Evolutionary conservation across 2,888 invertebrate genomes (phyloP).

Genomic region (Polydesmus complanatus): DNA sequence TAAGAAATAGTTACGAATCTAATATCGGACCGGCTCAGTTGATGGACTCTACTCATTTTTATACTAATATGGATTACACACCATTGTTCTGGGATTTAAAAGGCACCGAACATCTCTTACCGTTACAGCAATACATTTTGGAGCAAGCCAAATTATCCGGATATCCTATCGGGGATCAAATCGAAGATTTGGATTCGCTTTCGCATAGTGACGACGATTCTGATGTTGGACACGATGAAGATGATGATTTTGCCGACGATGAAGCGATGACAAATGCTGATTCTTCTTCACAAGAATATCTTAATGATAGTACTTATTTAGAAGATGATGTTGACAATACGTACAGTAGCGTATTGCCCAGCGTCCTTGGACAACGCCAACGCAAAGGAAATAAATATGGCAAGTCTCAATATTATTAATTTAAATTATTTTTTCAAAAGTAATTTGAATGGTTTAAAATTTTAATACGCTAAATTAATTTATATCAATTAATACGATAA

Average conservation of each 20-base stretch:
- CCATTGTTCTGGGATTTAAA: constrained; percentile 19
- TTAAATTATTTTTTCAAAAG: neutral
- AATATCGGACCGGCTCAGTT: constrained; percentile 22
- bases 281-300: constrained; percentile 42
- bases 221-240: constrained; percentile 24
- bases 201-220: constrained; percentile 44
- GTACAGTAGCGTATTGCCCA: constrained; percentile 22
- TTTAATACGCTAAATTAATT: too few species aligned
- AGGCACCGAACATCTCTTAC: constrained; percentile 47
- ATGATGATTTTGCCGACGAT: constrained; percentile 44
- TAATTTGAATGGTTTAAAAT: neutral
- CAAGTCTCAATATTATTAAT: too few species aligned
- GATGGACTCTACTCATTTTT: constrained; percentile 24
- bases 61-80: constrained; percentile 29
- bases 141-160: constrained; percentile 68
- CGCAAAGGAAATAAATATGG: constrained; percentile 8
- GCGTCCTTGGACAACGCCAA: constrained; percentile 10
- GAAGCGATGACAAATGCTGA: constrained; percentile 40
- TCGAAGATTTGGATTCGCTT: constrained; percentile 56
- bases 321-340: constrained; percentile 29
- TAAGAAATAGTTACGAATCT: constrained; percentile 21
- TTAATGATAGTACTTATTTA: constrained; percentile 32
- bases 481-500: too few species aligned
- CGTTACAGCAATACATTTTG: constrained; percentile 72
- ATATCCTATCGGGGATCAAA: constrained; percentile 51